A percentile compares a stretch with the other conserved stretches of the same genome.
phyloP scores from a whole-genome alignment of 1,140 invertebrate species.

The Bradynema listronoti region DNA sequence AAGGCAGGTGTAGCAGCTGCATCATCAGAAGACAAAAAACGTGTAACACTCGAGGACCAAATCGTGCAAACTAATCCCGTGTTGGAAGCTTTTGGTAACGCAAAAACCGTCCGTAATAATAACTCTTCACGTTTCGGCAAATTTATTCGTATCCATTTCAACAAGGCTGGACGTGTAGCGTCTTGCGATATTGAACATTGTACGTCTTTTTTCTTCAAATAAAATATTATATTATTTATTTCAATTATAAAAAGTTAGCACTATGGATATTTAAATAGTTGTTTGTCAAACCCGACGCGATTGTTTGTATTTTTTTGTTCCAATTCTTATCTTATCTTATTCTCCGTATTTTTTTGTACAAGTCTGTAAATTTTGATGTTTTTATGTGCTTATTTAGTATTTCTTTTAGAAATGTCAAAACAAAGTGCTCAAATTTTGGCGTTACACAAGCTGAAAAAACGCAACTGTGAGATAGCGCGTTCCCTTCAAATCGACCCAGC shows the following conservation, averaged over 20 bases:
- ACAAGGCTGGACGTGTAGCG: constrained; percentile 94
- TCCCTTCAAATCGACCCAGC: no score
- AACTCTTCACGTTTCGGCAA: constrained; percentile 85
- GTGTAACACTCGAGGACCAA: constrained; percentile 73
- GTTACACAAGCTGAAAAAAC: no score
- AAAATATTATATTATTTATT: constrained; percentile 59
- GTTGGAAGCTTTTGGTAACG: constrained; percentile 96
- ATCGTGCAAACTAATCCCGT: constrained; percentile 98
- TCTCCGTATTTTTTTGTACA: no score
- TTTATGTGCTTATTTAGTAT: no score
- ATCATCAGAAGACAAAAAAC: constrained; percentile 18
- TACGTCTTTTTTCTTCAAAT: constrained; percentile 65
- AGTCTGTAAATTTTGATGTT: no score
- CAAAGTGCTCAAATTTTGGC: no score
- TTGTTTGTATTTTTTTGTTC: no score
- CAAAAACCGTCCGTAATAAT: constrained; percentile 98
- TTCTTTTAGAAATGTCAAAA: no score
- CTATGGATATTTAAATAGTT: no score
- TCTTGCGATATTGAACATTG: constrained; percentile 98
- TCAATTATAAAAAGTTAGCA: constrained; percentile 88
- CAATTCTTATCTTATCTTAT: no score
- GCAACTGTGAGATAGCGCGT: no score
- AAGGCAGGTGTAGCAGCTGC: not conserved
- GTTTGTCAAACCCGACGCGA: no score
- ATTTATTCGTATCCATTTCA: constrained; percentile 99